phyloP scores from a whole-genome alignment of 2,888 invertebrate species.

The Apotomis turbidana region DNA sequence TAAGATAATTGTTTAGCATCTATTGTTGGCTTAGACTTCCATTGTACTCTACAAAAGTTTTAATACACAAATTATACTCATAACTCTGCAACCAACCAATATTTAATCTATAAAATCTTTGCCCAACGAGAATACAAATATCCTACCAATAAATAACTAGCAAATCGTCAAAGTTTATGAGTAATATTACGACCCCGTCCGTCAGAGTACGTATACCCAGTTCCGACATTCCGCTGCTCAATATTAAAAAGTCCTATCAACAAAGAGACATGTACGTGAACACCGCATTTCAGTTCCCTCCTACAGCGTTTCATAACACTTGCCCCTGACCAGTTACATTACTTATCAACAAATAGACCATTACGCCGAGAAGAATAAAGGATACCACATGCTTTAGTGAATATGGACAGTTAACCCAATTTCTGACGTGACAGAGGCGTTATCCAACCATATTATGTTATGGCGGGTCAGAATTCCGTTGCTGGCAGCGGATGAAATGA shows the following conservation, averaged over 20 bases:
- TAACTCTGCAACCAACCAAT: background rate
- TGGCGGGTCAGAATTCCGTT: background rate
- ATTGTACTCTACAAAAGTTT: background rate
- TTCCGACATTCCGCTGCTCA: constrained; percentile 45
- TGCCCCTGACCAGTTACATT: constrained; percentile 53
- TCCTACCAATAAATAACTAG: constrained; percentile 41
- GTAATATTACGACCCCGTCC: constrained; percentile 49
- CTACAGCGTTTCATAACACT: constrained; percentile 32
- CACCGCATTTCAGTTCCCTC: background rate
- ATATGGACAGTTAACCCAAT: constrained; percentile 70
- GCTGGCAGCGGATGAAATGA: background rate
- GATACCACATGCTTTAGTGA: constrained; percentile 52
- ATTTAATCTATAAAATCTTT: background rate
- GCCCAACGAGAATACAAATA: constrained; percentile 3
- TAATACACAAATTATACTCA: constrained; percentile 5
- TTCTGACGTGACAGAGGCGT: constrained; percentile 28
- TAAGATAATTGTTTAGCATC: too few relatives aligned
- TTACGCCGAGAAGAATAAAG: constrained; percentile 57
- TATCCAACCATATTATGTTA: background rate
- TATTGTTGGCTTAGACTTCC: too few relatives aligned
- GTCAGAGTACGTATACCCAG: constrained; percentile 58
- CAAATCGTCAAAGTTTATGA: constrained; percentile 56
- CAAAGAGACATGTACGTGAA: background rate
- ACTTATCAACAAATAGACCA: constrained; percentile 68
- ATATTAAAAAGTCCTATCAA: constrained; percentile 45